Evolutionary conservation across 2,113 vertebrate species (phyloP), one percentile per base, ranked within the genome.

Genomic region (Climacteris rufus): DNA sequence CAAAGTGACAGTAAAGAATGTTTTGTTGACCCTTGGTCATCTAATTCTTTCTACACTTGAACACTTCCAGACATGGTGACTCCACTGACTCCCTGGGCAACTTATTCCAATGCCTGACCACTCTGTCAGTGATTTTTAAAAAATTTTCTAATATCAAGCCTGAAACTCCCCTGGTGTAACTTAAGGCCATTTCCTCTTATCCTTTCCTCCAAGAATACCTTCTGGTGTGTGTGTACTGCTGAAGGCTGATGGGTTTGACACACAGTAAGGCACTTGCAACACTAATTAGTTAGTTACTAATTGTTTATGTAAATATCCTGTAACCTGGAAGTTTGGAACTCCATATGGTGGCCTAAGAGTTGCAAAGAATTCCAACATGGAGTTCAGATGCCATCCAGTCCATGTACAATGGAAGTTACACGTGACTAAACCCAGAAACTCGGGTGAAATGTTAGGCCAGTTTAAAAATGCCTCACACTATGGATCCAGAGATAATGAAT

Each of bases 121-220:
- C 39, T 45, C 22, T 24, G 19, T 14, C 19, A 70, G 8, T 24
- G 22, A 1, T 1, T 20, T 52, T 86, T 49, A n/a, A n/a, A n/a
- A n/a, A n/a, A n/a, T n/a, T 61, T 45, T 16, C n/a, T 39, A 23
- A 3, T 39, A 33, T 6, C 0, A 1, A 39, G 19, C 39, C 28
- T 61, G 56, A 70, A 39, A 15, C 14, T 61, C 23, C 20, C 13
- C 13, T 16, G 15, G 18, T 11, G 18, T 28, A 53, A 7, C 8
- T 23, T 30, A 13, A 11, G 28, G 28, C 28, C 23, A 12, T 54
- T 22, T 54, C 14, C 14, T 39, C 49, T 30, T 18, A 39, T 25
- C 37, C n/a, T 69, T 45, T 53, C 23, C 4, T 39, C 15, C 23
- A n/a, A 39, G 23, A 45, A 61, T 24, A 24, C 45, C 53, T 77